Conservation (phyloP, 2,888 invertebrate genomes). For the Apamea crenata region DNA sequence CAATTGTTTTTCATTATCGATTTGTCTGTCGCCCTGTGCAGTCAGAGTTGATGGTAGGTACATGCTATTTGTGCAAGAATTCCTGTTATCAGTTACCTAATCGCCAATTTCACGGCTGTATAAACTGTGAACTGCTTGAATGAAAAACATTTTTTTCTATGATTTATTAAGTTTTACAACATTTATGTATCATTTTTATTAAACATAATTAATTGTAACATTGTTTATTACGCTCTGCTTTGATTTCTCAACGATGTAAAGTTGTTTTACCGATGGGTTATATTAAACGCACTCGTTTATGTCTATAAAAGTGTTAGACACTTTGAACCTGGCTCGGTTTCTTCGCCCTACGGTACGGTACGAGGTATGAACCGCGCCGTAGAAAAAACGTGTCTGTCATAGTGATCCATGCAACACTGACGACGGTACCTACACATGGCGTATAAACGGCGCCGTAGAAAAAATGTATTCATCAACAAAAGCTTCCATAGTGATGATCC, state of each 20-base stretch:
- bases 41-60: background rate
- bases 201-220: background rate
- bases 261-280: no score
- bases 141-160: conserved; percentile 11
- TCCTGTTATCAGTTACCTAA: background rate
- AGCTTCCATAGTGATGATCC: no score
- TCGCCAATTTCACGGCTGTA: background rate
- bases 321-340: no score
- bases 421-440: no score
- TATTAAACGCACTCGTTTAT: background rate
- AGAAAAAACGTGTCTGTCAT: no score
- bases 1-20: background rate
- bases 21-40: background rate
- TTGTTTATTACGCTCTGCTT: background rate
- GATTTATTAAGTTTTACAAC: conserved; percentile 16
- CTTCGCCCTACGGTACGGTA: no score
- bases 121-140: conserved; percentile 4
- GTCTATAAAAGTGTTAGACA: background rate
- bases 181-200: background rate
- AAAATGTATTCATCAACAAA: no score
- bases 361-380: no score
- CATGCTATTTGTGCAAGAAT: background rate
- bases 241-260: background rate
- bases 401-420: no score
- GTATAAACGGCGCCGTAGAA: no score